phyloP scores from a whole-genome alignment of 1,140 invertebrate species.

The Saccostrea echinata region DNA sequence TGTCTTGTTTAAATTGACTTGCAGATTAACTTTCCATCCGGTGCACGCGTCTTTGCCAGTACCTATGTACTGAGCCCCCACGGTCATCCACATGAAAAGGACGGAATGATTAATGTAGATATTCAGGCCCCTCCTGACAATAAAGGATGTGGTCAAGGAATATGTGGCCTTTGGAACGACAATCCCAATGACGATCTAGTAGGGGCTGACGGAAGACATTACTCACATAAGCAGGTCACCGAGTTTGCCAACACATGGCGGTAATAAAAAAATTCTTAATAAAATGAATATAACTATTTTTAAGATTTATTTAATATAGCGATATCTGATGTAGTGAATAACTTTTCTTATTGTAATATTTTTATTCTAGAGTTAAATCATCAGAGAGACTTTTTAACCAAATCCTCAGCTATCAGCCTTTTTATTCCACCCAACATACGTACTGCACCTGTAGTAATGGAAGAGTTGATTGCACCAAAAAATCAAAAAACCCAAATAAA shows the following conservation, averaged over 20 bases:
- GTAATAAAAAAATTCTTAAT: not conserved
- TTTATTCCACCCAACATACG: not conserved
- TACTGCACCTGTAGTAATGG: conserved; percentile 34
- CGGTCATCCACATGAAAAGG: not conserved
- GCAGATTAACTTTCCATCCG: conserved; percentile 64
- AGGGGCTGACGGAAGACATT: conserved; percentile 44
- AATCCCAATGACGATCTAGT: conserved; percentile 56
- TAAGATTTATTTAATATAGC: too few relatives aligned
- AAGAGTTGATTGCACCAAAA: conserved; percentile 3
- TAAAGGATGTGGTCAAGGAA: conserved; percentile 50
- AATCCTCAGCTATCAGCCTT: not conserved
- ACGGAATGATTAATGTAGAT: conserved; percentile 56
- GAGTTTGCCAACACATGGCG: conserved; percentile 18
- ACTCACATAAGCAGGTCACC: not conserved
- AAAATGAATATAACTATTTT: not conserved
- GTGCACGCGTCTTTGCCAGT: conserved; percentile 56
- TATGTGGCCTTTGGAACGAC: conserved; percentile 63
- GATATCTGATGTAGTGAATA: too few relatives aligned
- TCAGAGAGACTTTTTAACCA: conserved; percentile 19
- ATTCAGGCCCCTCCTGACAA: conserved; percentile 61
- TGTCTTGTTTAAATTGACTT: not conserved
- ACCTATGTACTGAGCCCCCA: not conserved
- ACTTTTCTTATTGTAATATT: too few relatives aligned
- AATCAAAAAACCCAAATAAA: not conserved
- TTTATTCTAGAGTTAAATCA: not conserved